Evolutionary conservation across 2,113 vertebrate genomes (phyloP).

Genomic region (Apodemus sylvaticus): DNA sequence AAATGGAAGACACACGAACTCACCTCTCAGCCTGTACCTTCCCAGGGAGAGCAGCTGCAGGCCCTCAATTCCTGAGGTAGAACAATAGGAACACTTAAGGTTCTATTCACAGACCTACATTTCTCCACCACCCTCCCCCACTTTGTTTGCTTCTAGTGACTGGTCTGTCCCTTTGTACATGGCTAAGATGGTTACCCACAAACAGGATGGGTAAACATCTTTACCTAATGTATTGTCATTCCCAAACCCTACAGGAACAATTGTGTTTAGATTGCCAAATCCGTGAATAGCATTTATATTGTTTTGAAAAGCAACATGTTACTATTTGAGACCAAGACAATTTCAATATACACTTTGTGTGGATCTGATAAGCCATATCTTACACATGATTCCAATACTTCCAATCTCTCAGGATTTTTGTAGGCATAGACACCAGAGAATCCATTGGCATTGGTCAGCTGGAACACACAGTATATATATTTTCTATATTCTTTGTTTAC

Average conservation of each 20-base stretch:
- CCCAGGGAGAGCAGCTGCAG: not conserved
- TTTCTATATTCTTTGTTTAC: too few relatives aligned
- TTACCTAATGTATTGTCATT: conserved; percentile 30
- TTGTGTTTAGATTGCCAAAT: not conserved
- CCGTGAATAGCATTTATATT: not conserved
- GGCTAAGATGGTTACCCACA: conserved; percentile 1
- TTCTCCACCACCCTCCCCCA: not conserved
- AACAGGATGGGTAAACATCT: not conserved
- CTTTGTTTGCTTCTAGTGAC: conserved; percentile 40
- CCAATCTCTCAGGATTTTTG: not conserved
- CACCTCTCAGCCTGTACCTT: conserved; percentile 12
- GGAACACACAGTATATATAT: too few relatives aligned
- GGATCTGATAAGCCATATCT: not conserved
- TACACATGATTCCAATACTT: not conserved
- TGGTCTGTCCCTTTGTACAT: not conserved
- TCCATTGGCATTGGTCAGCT: not conserved
- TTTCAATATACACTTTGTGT: not conserved
- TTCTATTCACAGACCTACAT: conserved; percentile 42
- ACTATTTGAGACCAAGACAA: not conserved
- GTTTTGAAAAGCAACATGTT: not conserved
- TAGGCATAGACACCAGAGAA: not conserved
- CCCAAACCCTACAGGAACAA: not conserved
- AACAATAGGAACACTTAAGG: conserved; percentile 5
- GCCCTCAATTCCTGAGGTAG: not conserved
- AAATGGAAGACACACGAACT: conserved; percentile 37